These are phyloP conservation scores for Ooceraea biroi DNA, from an alignment of 1,140 invertebrate genomes.

Conservation along the genomic window DNA sequence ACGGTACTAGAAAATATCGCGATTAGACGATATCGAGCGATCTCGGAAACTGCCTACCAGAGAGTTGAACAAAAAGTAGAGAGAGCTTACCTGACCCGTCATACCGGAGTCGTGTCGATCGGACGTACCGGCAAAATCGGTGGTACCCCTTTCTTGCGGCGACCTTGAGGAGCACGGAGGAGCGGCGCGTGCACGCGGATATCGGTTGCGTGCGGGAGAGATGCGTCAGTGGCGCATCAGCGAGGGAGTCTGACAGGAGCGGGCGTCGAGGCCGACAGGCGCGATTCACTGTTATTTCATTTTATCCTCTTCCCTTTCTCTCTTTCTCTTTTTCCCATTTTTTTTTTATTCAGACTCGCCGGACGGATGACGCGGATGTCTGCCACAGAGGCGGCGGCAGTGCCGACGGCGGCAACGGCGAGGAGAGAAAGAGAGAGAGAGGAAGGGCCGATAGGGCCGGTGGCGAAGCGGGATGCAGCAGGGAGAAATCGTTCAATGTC, in stretches of 20 bases:
- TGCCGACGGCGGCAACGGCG: neutral
- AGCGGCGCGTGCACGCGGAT: neutral
- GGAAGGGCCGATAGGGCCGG: slow-evolving; percentile 28
- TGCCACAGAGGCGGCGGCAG: slow-evolving; percentile 18
- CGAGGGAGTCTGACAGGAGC: slow-evolving; percentile 43
- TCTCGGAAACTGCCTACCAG: neutral
- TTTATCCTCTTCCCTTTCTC: slow-evolving; percentile 20
- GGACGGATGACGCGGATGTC: slow-evolving; percentile 51
- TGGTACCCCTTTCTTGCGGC: neutral
- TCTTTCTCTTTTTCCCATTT: neutral
- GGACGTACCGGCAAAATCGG: neutral
- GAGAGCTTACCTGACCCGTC: slow-evolving; percentile 37
- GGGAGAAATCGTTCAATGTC: slow-evolving; percentile 78
- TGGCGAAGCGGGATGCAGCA: slow-evolving; percentile 38
- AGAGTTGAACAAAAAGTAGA: neutral
- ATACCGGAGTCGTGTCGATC: slow-evolving; percentile 17
- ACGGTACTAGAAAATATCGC: neutral
- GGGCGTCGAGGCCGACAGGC: slow-evolving; percentile 40
- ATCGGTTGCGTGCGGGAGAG: slow-evolving; percentile 11
- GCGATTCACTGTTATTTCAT: slow-evolving; percentile 55
- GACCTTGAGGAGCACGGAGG: slow-evolving; percentile 16
- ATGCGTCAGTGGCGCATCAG: slow-evolving; percentile 41
- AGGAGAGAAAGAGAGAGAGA: slow-evolving; percentile 15
- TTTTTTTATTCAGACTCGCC: slow-evolving; percentile 37
- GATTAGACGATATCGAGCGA: neutral